These are phyloP conservation scores for Ostrea edulis DNA, from an alignment of 1,140 invertebrate species.

Conservation along the genomic window DNA sequence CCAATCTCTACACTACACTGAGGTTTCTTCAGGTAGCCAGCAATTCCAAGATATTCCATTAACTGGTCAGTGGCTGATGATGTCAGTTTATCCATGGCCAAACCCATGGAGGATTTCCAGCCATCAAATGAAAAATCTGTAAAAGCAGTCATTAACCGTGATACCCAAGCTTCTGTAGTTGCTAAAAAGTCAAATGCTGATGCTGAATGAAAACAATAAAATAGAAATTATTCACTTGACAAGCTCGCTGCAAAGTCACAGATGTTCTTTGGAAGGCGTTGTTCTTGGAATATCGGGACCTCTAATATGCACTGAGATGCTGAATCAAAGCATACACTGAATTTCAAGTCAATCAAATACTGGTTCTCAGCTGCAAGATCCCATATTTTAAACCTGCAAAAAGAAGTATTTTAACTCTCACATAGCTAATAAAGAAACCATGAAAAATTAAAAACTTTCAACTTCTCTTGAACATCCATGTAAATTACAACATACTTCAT, in stretches of 20 bases:
- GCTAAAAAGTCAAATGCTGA: background rate
- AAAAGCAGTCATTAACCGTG: background rate
- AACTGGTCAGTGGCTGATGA: background rate
- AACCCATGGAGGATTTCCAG: conserved; percentile 30
- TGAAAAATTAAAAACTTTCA: too few relatives aligned
- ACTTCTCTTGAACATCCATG: background rate
- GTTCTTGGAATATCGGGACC: background rate
- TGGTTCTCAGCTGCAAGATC: conserved; percentile 26
- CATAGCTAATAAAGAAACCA: too few relatives aligned
- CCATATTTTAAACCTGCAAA: conserved; percentile 43
- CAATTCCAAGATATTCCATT: conserved; percentile 40
- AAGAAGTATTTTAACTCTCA: background rate
- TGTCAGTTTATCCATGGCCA: background rate
- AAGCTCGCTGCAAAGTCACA: conserved; percentile 17
- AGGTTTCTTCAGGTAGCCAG: background rate
- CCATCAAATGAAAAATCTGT: conserved; percentile 39
- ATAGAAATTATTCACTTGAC: conserved; percentile 24
- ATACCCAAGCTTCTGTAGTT: background rate
- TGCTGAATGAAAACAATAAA: background rate
- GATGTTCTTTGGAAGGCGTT: conserved; percentile 22
- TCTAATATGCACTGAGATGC: background rate
- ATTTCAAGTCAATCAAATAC: conserved; percentile 40
- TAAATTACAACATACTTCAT: conserved; percentile 31
- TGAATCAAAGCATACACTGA: conserved; percentile 42
- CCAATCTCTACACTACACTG: conserved; percentile 28